Percentiles rank a stretch among this genome's conserved stretches.
These are phyloP conservation scores for Brachyptera risi DNA, from an alignment of 2,888 invertebrate species.

Conservation along the genomic window DNA sequence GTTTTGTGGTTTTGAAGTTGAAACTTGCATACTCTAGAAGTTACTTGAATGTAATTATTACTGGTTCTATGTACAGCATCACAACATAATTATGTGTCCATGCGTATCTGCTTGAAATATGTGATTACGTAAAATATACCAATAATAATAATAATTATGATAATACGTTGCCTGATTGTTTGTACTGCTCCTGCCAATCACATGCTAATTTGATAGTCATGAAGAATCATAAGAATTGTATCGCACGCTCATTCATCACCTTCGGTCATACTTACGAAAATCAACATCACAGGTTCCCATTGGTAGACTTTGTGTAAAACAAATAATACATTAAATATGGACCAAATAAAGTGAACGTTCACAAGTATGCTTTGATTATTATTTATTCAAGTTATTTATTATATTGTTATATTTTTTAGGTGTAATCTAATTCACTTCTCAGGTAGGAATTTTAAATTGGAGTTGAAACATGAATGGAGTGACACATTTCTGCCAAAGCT, in stretches of 20 bases:
- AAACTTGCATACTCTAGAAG: background rate
- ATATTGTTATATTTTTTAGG: no score
- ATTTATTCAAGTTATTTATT: no score
- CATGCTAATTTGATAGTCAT: background rate
- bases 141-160: background rate
- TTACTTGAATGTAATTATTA: background rate
- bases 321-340: constrained; percentile 19
- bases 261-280: constrained; percentile 9
- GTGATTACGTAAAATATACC: background rate
- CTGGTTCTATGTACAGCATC: background rate
- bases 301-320: constrained; percentile 5
- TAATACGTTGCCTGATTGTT: constrained; percentile 8
- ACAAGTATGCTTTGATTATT: background rate
- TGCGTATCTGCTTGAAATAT: background rate
- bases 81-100: background rate
- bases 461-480: no score
- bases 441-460: no score
- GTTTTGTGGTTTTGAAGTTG: background rate
- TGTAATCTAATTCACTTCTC: no score
- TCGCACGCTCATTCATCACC: constrained; percentile 13
- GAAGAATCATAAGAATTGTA: no score
- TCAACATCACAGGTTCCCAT: constrained; percentile 14
- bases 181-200: constrained; percentile 16
- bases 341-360: constrained; percentile 17
- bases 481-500: no score